phyloP scores from a whole-genome alignment of 2,113 vertebrate genomes.

The Spilogale gracilis region DNA sequence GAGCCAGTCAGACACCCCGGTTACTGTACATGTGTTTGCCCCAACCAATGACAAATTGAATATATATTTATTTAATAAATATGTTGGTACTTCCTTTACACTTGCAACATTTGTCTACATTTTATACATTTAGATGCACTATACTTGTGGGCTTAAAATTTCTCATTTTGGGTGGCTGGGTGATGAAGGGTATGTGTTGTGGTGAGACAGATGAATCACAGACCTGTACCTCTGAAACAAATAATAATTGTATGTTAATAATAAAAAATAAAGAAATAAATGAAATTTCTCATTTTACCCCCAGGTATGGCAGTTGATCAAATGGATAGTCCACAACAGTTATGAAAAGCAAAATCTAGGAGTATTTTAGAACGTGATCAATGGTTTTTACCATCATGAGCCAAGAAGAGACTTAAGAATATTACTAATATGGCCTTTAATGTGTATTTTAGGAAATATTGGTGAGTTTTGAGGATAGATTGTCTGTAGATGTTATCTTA shows the following conservation, averaged over 20 bases:
- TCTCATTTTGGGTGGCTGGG: background rate
- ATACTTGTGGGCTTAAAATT: background rate
- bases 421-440: background rate
- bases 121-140: background rate
- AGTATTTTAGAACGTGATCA: background rate
- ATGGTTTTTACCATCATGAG: background rate
- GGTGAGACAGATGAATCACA: no score
- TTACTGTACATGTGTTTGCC: background rate
- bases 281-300: background rate
- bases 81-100: background rate
- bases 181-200: no score
- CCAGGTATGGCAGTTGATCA: background rate
- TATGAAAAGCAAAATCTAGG: background rate
- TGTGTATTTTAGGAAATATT: background rate
- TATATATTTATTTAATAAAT: background rate
- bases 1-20: background rate
- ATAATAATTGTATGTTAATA: no score
- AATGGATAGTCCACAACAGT: background rate
- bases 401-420: background rate
- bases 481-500: background rate
- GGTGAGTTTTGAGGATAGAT: background rate
- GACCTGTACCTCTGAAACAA: no score
- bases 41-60: background rate
- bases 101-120: background rate
- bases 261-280: no score